Evolutionary conservation across 2,888 invertebrate species (phyloP), one percentile per base, ranked within the genome.

Genomic region (Diarsia brunnea): DNA sequence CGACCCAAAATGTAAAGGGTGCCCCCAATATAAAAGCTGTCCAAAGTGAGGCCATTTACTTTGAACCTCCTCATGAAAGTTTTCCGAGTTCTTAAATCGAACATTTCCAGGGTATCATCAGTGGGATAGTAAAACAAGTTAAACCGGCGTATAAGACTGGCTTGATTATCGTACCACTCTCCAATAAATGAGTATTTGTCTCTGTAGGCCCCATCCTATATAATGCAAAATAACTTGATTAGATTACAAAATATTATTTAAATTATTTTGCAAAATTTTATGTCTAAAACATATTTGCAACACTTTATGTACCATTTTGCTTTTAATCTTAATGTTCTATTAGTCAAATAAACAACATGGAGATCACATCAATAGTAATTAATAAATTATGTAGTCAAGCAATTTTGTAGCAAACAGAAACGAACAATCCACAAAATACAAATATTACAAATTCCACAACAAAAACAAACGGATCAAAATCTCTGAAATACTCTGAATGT

Each of bases 111-210:
- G 0, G 98, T 98, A 87, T 97, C 97, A 92, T 99, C 99, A 68
- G 96, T 96, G 4, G 98, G 97, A 93, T 97, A 98, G 92, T 97
- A 99, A 88, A 98, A 98, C 67, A 99, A 94, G 89, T 97, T 97
- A 93, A 98, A 99, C 81, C 97, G 97, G 88, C 98, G 97, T 38
- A 97, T 94, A 24, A 98, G 97, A 60, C 97, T 97, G 0, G 98
- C 98, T 89, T 98, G 97, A 86, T 97, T 97, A 92, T 99, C 99
- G 91, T 98, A 98, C 99, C 99, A 99, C 95, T 99, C 98, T 4
- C 98, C 98, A 77, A 97, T 93, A 93, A 98, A 98, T 10, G 97
- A 94, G 86, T 97, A 95, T 91, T 97, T 97, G 75, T 97, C 97
- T 75, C 89, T 95, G 88, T 96, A 97, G 63, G 97, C 95, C 75